phyloP scores from a whole-genome alignment of 2,113 vertebrate genomes.

The Panthera tigris region DNA sequence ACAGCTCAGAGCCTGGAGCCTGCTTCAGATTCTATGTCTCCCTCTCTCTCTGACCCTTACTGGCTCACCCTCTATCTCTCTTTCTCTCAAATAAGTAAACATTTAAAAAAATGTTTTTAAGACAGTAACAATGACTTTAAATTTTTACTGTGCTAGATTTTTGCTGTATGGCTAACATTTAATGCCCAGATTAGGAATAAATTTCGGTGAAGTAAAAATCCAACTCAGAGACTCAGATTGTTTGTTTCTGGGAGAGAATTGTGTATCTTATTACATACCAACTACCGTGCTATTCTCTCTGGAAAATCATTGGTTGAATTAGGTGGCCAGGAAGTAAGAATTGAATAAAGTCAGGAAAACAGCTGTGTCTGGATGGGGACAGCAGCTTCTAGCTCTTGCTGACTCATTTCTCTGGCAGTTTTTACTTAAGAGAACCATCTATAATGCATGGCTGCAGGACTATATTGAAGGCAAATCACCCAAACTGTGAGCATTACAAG shows the following conservation, averaged over 20 bases:
- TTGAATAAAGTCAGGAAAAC: constrained; percentile 53
- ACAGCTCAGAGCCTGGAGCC: no score
- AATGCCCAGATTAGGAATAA: constrained; percentile 8
- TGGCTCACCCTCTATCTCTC: no score
- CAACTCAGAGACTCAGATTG: background rate
- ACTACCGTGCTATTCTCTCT: constrained; percentile 33
- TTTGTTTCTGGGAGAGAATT: constrained; percentile 50
- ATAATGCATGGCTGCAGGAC: constrained; percentile 59
- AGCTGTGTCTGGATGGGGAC: constrained; percentile 25
- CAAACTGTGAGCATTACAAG: constrained; percentile 45
- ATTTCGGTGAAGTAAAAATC: constrained; percentile 16
- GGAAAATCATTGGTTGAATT: constrained; percentile 66
- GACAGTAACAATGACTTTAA: background rate
- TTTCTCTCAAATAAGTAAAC: no score
- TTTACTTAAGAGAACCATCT: constrained; percentile 63
- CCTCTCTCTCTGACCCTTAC: no score
- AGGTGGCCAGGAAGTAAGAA: constrained; percentile 33
- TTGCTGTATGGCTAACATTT: background rate
- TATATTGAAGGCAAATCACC: constrained; percentile 38
- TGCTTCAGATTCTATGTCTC: no score
- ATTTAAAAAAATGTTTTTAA: background rate
- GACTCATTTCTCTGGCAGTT: constrained; percentile 42
- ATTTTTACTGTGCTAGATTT: background rate
- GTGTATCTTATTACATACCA: constrained; percentile 53
- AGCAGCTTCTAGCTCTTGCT: constrained; percentile 34